A percentile compares a stretch with the other conserved stretches of the same genome.
Evolutionary conservation across 2,888 invertebrate species (phyloP).

Genomic region (Drosophila helvetica): DNA sequence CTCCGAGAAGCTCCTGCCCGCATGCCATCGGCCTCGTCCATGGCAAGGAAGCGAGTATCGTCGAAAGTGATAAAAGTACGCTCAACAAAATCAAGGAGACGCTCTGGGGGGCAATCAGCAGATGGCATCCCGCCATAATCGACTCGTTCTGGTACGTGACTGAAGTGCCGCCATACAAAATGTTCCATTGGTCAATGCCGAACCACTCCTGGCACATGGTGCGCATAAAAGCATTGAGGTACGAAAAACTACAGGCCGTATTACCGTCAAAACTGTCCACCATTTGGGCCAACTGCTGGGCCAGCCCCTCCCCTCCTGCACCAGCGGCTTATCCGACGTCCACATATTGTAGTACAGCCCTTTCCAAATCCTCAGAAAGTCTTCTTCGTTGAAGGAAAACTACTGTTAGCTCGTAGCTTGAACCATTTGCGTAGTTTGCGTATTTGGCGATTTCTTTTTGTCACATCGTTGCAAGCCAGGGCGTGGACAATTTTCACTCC

Average conservation of each 20-base stretch:
- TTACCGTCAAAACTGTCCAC: conserved; percentile 87
- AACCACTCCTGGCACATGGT: conserved; percentile 94
- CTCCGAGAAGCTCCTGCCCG: no score
- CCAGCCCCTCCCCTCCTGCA: conserved; percentile 91
- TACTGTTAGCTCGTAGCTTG: conserved; percentile 87
- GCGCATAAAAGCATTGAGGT: conserved; percentile 90
- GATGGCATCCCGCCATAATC: no score
- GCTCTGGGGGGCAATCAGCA: no score
- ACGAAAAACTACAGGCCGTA: conserved; percentile 86
- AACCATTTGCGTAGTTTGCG: conserved; percentile 92
- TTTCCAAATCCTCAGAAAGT: no score
- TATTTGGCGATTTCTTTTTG: conserved; percentile 90
- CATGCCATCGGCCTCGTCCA: no score
- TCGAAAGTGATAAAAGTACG: no score
- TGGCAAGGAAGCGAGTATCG: no score
- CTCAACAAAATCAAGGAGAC: no score
- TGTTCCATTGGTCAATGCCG: conserved; percentile 94
- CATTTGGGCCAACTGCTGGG: conserved; percentile 90
- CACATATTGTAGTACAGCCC: no score
- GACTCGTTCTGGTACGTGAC: no score
- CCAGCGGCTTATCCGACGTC: conserved; percentile 97
- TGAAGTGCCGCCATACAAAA: no score
- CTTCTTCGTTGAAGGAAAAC: conserved; percentile 90
- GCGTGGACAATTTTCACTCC: conserved; percentile 92
- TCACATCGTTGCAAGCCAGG: conserved; percentile 92